phyloP scores from a whole-genome alignment of 2,888 invertebrate species.

The Troilus luridus region DNA sequence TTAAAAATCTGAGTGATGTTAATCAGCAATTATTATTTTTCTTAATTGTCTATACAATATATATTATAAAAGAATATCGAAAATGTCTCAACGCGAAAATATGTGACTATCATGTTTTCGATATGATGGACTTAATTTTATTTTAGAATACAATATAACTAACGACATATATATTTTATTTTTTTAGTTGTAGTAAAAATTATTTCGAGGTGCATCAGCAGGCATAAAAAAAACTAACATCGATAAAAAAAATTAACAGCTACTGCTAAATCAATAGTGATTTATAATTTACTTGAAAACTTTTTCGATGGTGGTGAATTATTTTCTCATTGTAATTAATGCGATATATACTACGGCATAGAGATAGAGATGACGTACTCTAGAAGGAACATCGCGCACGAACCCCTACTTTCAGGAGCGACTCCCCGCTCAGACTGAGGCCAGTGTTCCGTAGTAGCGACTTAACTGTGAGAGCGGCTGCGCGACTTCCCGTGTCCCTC shows the following conservation, averaged over 20 bases:
- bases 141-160: too few species aligned
- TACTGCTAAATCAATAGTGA: not conserved
- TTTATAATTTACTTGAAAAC: not conserved
- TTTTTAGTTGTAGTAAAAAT: too few species aligned
- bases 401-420: constrained; percentile 18
- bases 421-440: constrained; percentile 20
- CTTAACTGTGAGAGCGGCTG: not conserved
- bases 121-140: too few species aligned
- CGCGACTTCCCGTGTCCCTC: not conserved
- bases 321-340: constrained; percentile 1
- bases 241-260: not conserved
- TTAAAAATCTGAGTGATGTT: too few species aligned
- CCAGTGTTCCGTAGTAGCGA: not conserved
- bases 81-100: too few species aligned
- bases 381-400: not conserved
- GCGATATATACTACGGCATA: not conserved
- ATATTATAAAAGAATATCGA: too few species aligned
- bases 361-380: not conserved
- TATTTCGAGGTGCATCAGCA: too few species aligned
- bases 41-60: too few species aligned
- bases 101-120: too few species aligned
- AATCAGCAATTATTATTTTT: too few species aligned
- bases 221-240: not conserved
- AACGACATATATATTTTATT: too few species aligned
- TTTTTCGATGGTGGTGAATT: constrained; percentile 10